Conservation (phyloP, 1,140 invertebrate species). For the Leptopilina boulardi region DNA sequence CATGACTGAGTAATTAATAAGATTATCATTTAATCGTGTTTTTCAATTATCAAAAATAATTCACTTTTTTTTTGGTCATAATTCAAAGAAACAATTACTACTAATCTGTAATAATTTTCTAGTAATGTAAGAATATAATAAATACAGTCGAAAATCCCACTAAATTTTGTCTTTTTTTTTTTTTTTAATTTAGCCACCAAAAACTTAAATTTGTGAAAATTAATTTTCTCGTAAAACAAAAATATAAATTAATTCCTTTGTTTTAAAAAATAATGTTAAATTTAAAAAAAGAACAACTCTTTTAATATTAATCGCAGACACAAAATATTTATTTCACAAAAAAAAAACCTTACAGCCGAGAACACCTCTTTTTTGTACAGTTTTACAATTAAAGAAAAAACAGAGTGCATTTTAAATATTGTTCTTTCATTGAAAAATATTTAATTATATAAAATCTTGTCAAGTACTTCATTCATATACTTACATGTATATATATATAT, state of each 20-base stretch:
- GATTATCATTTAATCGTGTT: neutral
- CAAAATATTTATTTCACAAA: slow-evolving; percentile 19
- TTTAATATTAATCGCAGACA: slow-evolving; percentile 29
- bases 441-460: neutral
- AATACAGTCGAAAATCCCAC: neutral
- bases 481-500: neutral
- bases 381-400: slow-evolving; percentile 47
- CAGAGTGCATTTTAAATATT: neutral
- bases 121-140: slow-evolving; percentile 23
- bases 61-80: neutral
- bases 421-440: neutral
- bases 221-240: too few relatives aligned
- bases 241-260: too few relatives aligned
- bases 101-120: slow-evolving; percentile 32
- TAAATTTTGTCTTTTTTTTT: neutral
- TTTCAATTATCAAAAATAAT: neutral
- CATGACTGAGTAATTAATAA: slow-evolving; percentile 4
- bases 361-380: slow-evolving; percentile 54
- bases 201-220: too few relatives aligned
- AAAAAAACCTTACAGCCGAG: slow-evolving; percentile 52
- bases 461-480: neutral
- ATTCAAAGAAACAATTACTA: slow-evolving; percentile 1
- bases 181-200: too few relatives aligned
- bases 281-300: neutral
- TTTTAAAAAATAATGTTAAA: neutral